phyloP scores from a whole-genome alignment of 2,797 vertebrate species.

The Danio albolineatus region DNA sequence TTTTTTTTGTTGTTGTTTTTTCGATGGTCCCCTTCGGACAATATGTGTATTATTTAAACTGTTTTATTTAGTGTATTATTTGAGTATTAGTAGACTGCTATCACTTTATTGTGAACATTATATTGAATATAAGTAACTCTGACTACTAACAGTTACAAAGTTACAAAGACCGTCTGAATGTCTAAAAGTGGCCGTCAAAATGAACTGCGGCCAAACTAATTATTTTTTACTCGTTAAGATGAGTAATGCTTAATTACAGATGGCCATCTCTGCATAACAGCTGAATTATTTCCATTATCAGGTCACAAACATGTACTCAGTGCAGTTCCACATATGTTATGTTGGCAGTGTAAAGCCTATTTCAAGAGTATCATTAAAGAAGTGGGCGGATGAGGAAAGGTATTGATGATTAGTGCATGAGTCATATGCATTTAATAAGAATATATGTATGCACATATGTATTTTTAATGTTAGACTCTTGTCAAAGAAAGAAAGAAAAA shows the following conservation, averaged over 20 bases:
- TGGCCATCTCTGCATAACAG: neutral
- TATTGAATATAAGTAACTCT: too few relatives aligned
- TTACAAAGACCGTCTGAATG: too few relatives aligned
- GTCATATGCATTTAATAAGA: conserved; percentile 16
- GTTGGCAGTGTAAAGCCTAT: neutral
- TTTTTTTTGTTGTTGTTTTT: too few relatives aligned
- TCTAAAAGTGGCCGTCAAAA: neutral
- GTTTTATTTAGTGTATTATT: too few relatives aligned
- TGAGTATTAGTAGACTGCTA: too few relatives aligned
- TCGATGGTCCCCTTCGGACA: too few relatives aligned
- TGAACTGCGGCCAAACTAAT: neutral
- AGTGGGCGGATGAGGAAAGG: neutral
- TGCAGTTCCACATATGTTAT: conserved; percentile 16
- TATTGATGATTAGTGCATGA: conserved; percentile 22
- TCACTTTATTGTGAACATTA: too few relatives aligned
- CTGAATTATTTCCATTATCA: neutral
- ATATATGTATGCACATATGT: neutral
- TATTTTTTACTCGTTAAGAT: neutral
- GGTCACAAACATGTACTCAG: neutral
- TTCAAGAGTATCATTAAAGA: neutral
- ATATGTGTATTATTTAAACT: too few relatives aligned
- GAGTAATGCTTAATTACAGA: conserved; percentile 10
- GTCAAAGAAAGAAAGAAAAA: neutral
- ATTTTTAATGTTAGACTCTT: neutral
- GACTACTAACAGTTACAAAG: too few relatives aligned